Evolutionary conservation across 2,888 invertebrate genomes (phyloP).

Genomic region (Chymomyza fuscimana): DNA sequence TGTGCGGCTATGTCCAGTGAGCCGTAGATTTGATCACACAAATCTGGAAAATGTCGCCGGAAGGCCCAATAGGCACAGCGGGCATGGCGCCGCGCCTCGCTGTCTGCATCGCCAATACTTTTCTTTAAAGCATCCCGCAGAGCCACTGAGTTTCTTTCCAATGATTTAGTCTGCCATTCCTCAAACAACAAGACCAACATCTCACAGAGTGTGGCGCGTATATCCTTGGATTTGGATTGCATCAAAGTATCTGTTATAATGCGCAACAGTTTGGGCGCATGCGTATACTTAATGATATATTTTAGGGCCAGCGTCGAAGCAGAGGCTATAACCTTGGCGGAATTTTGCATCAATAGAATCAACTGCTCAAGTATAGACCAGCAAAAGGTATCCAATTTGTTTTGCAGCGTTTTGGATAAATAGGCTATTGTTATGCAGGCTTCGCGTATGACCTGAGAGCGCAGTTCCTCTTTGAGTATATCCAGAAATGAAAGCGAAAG

Average conservation of each 20-base stretch:
- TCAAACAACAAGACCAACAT: constrained; percentile 90
- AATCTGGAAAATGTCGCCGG: constrained; percentile 92
- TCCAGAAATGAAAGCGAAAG: constrained; percentile 90
- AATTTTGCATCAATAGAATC: constrained; percentile 95
- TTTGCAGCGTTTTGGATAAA: constrained; percentile 90
- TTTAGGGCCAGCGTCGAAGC: constrained; percentile 92
- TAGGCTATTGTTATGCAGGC: constrained; percentile 97
- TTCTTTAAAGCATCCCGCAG: constrained; percentile 91
- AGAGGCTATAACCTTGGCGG: constrained; percentile 96
- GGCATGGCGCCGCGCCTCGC: constrained; percentile 87
- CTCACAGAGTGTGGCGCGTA: constrained; percentile 88
- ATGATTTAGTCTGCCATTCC: constrained; percentile 90
- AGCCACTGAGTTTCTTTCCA: constrained; percentile 89
- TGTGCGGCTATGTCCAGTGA: constrained; percentile 88
- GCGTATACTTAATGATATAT: constrained; percentile 92
- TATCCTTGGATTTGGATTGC: constrained; percentile 94
- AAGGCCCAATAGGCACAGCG: constrained; percentile 93
- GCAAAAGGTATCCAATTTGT: constrained; percentile 91
- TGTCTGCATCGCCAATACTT: constrained; percentile 96
- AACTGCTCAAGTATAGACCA: constrained; percentile 90
- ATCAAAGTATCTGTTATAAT: constrained; percentile 88
- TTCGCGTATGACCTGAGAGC: constrained; percentile 92
- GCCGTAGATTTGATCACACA: constrained; percentile 91
- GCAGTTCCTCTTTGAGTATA: constrained; percentile 92
- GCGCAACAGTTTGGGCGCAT: constrained; percentile 89